Percentiles rank a stretch among this genome's conserved stretches.
phyloP scores from a whole-genome alignment of 1,140 invertebrate genomes.

The Brachionus rubens region DNA sequence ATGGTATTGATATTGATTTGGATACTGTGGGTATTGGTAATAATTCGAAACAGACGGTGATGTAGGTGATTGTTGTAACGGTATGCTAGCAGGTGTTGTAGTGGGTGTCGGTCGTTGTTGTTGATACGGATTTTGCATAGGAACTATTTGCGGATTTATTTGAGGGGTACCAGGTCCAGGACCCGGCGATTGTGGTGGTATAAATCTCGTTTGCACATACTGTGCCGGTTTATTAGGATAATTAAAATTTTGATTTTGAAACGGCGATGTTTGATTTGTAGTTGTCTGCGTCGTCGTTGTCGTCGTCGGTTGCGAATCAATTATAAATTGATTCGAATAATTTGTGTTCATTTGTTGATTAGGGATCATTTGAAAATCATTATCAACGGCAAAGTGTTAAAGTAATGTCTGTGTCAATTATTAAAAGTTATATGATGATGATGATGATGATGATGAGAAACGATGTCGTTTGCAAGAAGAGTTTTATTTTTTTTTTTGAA shows the following conservation, averaged over 20 bases:
- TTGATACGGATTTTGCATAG: no score
- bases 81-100: no score
- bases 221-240: not conserved
- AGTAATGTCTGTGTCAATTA: no score
- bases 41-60: no score
- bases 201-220: not conserved
- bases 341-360: not conserved
- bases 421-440: no score
- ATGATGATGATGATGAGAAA: conserved; percentile 10
- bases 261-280: no score
- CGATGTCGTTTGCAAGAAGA: conserved; percentile 24
- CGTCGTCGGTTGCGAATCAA: no score
- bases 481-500: not conserved
- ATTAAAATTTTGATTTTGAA: not conserved
- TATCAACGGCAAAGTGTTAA: not conserved
- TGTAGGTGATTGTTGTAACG: no score
- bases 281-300: no score
- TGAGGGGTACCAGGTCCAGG: not conserved
- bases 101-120: no score
- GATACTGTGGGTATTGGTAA: not conserved
- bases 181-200: not conserved
- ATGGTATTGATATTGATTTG: not conserved
- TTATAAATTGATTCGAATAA: no score
- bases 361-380: conserved; percentile 33
- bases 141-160: no score